These are phyloP conservation scores for Xyrichtys novacula DNA, from an alignment of 2,797 vertebrate genomes.

Conservation along the genomic window DNA sequence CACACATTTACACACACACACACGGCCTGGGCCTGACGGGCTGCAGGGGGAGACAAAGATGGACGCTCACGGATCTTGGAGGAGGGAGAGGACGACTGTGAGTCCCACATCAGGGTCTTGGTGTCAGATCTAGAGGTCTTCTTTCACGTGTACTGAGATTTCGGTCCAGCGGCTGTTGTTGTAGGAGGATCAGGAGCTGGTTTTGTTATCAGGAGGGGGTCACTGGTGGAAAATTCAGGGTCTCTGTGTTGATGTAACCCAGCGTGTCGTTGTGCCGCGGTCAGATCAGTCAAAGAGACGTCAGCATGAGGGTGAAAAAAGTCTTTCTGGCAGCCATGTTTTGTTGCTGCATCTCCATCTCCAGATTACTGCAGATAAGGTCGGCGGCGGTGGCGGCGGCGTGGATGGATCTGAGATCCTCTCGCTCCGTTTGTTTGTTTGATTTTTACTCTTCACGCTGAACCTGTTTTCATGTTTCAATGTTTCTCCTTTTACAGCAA, in stretches of 20 bases:
- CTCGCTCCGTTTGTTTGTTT: too few species aligned
- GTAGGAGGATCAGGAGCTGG: slow-evolving; percentile 2
- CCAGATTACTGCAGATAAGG: slow-evolving; percentile 70
- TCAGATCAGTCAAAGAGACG: slow-evolving; percentile 1
- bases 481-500: slow-evolving; percentile 85
- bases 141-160: too few species aligned
- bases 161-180: not conserved
- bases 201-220: not conserved
- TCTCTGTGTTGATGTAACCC: slow-evolving; percentile 25
- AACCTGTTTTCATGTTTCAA: not conserved
- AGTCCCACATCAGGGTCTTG: slow-evolving; percentile 28
- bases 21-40: slow-evolving; percentile 40
- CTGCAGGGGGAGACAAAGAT: slow-evolving; percentile 58
- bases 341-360: slow-evolving; percentile 69
- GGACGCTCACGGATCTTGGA: slow-evolving; percentile 51
- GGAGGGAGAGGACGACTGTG: slow-evolving; percentile 39
- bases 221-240: slow-evolving; percentile 47
- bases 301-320: slow-evolving; percentile 61
- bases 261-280: not conserved
- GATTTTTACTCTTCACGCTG: too few species aligned
- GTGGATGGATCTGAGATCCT: too few species aligned
- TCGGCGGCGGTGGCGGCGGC: too few species aligned
- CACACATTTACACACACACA: too few species aligned
- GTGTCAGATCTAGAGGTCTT: too few species aligned
- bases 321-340: slow-evolving; percentile 66